Conservation (phyloP, 2,888 invertebrate genomes). For the Volucella zonaria region DNA sequence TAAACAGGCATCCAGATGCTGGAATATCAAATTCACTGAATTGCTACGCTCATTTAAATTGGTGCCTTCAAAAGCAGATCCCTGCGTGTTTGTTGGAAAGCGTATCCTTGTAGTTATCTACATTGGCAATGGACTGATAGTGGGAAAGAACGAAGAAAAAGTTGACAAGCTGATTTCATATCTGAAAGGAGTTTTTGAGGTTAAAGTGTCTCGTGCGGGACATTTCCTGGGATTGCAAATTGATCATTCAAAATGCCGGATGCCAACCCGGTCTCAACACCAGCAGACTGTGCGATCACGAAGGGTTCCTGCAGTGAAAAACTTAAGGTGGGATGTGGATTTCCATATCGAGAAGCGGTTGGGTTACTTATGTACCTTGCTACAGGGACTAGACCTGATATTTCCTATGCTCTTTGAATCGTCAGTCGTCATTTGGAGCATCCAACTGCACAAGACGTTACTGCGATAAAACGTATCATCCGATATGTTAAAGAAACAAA, state of each 20-base stretch:
- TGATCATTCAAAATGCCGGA: slow-evolving; percentile 4
- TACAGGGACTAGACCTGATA: slow-evolving; percentile 20
- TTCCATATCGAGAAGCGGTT: slow-evolving; percentile 28
- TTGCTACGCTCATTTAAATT: too few species aligned
- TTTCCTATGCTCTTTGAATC: slow-evolving; percentile 8
- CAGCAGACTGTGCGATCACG: too few species aligned
- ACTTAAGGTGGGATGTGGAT: neutral
- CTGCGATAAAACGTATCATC: neutral
- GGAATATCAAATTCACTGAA: slow-evolving; percentile 26
- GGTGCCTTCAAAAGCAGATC: slow-evolving; percentile 58
- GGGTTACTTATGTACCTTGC: slow-evolving; percentile 19
- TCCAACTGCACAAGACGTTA: neutral
- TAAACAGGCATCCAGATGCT: slow-evolving; percentile 37
- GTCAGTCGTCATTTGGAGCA: slow-evolving; percentile 2
- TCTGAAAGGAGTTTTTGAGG: neutral
- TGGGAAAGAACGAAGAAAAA: slow-evolving; percentile 11
- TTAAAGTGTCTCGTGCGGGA: too few species aligned
- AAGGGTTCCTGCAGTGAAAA: too few species aligned
- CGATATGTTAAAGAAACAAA: neutral
- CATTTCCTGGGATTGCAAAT: too few species aligned
- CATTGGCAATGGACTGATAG: slow-evolving; percentile 21
- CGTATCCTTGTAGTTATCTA: slow-evolving; percentile 29
- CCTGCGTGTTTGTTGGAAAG: slow-evolving; percentile 21
- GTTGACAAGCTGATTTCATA: neutral
- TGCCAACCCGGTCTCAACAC: too few species aligned